Base-by-base conservation (phyloP, 2,113 vertebrate species). In the Erythrolamprus reginae region DNA sequence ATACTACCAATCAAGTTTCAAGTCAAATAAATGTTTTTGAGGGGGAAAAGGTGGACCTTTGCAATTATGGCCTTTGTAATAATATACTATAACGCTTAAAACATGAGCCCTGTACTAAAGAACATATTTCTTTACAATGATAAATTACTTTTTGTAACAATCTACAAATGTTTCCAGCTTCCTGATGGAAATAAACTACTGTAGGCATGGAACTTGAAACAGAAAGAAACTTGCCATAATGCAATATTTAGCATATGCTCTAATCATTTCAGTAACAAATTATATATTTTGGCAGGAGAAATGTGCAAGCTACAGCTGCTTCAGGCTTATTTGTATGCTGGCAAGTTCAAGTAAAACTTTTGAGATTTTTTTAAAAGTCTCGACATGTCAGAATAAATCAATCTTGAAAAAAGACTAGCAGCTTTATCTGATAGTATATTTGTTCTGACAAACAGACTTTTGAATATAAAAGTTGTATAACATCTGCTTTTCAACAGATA, bases 381-480 rank as follows among this genome's bases (percentile, higher is more conserved):
- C 53, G 51, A 33, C 1, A 48, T 48, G 61, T 86, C 84, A 90
- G 85, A 90, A 51, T 82, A 55, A 70, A 87, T 90, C 82, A 88
- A 89, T n/a, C 89, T 83, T 87, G 90, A 42, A 82, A 2, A 56
- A 77, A 92, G 93, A 94, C 89, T 86, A 91, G 94, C 94, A 96
- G 93, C 94, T 95, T 93, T 89, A 96, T 94, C 93, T 96, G 89
- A 93, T 93, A 92, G 90, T 38, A 93, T 88, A 56, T 88, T 90
- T 91, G 33, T 91, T 92, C 92, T 90, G 93, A 88, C 93, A 93
- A 90, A 86, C 92, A 94, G 91, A 58, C 52, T 50, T 26, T 24
- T 13, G 2, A 23, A 85, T 51, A 47, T 38, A 87, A 82, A 82
- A 65, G 48, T 42, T 77, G 19, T 21, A 48, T 12, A 53, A 52